Conservation (phyloP, 1,140 invertebrate species). For the Tetragonula clypearis region DNA sequence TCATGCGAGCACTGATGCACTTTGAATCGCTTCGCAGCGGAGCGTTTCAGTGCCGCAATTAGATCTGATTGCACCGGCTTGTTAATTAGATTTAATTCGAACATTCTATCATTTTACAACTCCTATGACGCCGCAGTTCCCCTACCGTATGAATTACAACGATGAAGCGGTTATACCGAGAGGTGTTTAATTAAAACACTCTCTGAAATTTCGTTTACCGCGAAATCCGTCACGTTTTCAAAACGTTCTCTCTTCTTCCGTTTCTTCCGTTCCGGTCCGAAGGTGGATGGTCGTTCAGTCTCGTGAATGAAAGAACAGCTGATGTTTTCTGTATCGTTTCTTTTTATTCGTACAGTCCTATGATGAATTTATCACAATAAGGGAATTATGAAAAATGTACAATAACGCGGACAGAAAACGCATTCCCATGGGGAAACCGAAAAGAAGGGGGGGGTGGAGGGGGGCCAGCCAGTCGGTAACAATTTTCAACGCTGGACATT, state of each 20-base stretch:
- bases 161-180: background rate
- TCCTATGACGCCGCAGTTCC: no score
- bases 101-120: background rate
- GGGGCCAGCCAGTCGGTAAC: constrained; percentile 38
- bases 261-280: no score
- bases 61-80: background rate
- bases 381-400: constrained; percentile 57
- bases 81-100: constrained; percentile 2
- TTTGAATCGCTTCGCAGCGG: background rate
- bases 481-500: constrained; percentile 43
- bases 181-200: background rate
- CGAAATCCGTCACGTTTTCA: background rate
- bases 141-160: background rate
- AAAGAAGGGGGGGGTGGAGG: constrained; percentile 41
- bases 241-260: no score
- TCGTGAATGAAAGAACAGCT: no score
- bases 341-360: constrained; percentile 63
- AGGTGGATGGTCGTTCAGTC: no score
- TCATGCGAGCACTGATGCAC: background rate
- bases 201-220: background rate
- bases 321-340: constrained; percentile 48
- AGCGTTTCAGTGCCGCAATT: background rate
- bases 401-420: constrained; percentile 44
- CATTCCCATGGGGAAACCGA: constrained; percentile 45
- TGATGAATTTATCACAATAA: constrained; percentile 66